Base-by-base conservation (phyloP, 2,797 vertebrate species). In the Premnoplex brunnescens region DNA sequence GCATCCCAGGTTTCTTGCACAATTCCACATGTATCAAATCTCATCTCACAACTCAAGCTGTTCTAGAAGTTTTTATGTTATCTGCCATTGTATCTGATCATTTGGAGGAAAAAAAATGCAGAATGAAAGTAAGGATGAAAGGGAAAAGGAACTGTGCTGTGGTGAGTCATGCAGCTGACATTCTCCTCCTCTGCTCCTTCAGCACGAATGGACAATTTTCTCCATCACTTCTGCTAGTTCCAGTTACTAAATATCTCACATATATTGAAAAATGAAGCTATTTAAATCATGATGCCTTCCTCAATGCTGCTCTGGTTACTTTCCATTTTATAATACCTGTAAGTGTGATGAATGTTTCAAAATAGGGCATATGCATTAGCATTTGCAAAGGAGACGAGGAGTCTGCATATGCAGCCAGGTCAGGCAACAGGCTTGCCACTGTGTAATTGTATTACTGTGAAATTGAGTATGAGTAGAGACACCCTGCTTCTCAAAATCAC, bases 51-150 rank as follows among this genome's bases (percentile, higher is more conserved):
- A 76, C 28, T 92, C 59, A 85, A 77, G 22, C 8, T 95, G 18
- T 76, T 76, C 74, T 78, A 67, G 20, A 68, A 73, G 20, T 83
- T 90, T 59, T 90, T 89, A 62, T 28, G n/a, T 9, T 9, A 14
- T 24, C 34, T 41, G 22, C 21, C 51, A 58, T n/a, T 91, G 39
- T 48, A 69, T 36, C 51, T 76, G 30, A 69, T 64, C 19, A 76
- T 46, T 32, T 52, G 22, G 44, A 71, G 22, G 20, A 15, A 58
- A 58, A 58, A 64, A 75, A 68, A 63, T 23, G 7, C 27, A 80
- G 63, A 95, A 92, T 68, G 71, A 88, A 91, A 93, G 66, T 48
- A 89, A 85, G 68, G 64, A 88, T 44, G 59, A 75, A 90, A 79
- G 26, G 19, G 37, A 73, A 81, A 91, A 76, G n/a, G n/a, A 90